Conservation (phyloP, 2,797 vertebrate genomes). For the Pseudochirops cupreus region DNA sequence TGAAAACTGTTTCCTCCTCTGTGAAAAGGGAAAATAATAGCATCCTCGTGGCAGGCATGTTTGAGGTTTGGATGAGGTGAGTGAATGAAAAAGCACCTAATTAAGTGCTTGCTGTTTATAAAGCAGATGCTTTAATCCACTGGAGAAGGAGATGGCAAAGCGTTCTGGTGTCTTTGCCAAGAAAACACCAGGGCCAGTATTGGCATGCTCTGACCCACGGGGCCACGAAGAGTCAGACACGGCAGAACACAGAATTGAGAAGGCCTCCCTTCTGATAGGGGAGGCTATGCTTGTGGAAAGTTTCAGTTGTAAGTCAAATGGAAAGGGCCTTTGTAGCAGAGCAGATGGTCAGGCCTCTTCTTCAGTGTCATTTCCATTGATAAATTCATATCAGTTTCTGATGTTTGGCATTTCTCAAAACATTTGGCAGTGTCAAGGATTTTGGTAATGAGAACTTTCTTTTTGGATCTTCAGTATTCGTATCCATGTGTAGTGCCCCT, state of each 20-base stretch:
- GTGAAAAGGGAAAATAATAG: background rate
- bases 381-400: background rate
- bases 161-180: background rate
- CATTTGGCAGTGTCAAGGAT: background rate
- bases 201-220: background rate
- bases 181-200: background rate
- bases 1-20: background rate
- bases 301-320: background rate
- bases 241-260: background rate
- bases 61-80: background rate
- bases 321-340: background rate
- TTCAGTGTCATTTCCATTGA: background rate
- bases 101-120: background rate
- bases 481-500: background rate
- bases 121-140: background rate
- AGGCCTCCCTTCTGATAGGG: background rate
- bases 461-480: background rate
- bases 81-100: background rate
- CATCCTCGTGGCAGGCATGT: background rate
- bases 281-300: too few relatives aligned
- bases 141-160: background rate
- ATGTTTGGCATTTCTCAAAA: background rate
- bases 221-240: background rate
- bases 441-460: background rate
- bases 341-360: background rate